Evolutionary conservation across 2,113 vertebrate genomes (phyloP).

Genomic region (Ochotona curzoniae): DNA sequence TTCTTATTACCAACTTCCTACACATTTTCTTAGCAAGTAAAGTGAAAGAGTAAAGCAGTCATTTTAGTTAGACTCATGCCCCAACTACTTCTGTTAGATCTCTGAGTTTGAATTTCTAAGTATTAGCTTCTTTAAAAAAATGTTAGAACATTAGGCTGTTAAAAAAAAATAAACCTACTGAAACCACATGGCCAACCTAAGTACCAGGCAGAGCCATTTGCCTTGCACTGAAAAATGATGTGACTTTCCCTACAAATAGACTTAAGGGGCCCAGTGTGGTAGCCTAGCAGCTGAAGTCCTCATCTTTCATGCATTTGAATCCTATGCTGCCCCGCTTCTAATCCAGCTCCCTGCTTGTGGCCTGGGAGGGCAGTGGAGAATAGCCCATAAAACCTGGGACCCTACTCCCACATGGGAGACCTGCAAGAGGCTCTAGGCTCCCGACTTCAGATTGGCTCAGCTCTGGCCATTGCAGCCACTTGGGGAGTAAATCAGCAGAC

Average conservation of each 20-base stretch:
- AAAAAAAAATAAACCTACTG: not conserved
- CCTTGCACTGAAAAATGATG: not conserved
- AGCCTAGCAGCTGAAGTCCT: too few relatives aligned
- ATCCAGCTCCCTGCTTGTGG: too few relatives aligned
- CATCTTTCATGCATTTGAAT: too few relatives aligned
- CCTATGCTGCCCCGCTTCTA: too few relatives aligned
- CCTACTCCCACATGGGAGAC: too few relatives aligned
- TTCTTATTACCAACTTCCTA: not conserved
- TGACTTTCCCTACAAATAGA: not conserved
- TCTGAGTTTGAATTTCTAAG: slow-evolving; percentile 6
- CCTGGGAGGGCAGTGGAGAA: too few relatives aligned
- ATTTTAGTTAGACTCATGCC: not conserved
- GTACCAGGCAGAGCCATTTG: not conserved
- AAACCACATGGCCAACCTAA: not conserved
- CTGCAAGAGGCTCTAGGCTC: too few relatives aligned
- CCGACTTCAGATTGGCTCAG: too few relatives aligned
- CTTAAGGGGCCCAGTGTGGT: not conserved
- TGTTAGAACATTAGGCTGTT: not conserved
- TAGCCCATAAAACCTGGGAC: too few relatives aligned
- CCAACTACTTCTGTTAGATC: not conserved
- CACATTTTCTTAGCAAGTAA: slow-evolving; percentile 15
- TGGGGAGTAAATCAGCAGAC: too few relatives aligned
- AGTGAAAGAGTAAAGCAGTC: not conserved
- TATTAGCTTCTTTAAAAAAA: slow-evolving; percentile 4
- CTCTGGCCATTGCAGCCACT: too few relatives aligned